Base-by-base conservation (phyloP, 1,140 invertebrate species). In the Megalopta genalis region DNA sequence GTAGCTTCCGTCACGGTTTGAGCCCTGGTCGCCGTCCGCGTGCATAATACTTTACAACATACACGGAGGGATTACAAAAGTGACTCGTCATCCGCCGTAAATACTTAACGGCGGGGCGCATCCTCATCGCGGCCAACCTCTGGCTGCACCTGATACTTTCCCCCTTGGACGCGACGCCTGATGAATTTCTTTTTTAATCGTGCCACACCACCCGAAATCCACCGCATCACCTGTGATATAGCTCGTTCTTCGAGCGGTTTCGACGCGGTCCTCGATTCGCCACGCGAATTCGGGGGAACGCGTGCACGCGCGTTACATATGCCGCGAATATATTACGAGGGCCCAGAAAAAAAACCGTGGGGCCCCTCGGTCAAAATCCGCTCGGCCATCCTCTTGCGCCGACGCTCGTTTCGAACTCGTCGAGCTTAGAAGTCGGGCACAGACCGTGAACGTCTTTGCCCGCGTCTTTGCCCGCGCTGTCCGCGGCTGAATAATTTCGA, bases 71-170 rank as follows among this genome's bases (percentile, higher is more conserved):
- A 88, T 87, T 87, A 80, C 69, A 89, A 90, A 90, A 90, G 82
- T 88, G 90, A 86, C 87, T 82, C 89, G 90, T 90, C 90, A 90
- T 90, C 76, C 85, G 78, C 79, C 80, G 77, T 87, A 86, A 87
- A 87, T 87, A 86, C 85, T 86, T 84, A 84, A 87, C 84, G 85
- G 81, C 84, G 77, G 81, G 67, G 78, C 69, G 84, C 85, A 83
- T 67, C 78, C 67, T 77, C 74, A 49, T 77, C 85, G 65, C 73
- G 46, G 70, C n/a, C 39, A 74, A 78, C 60, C 83, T 80, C 46
- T 60, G 57, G 60, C 76, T 87, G 85, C 87, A 88, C 87, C 87
- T 88, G 87, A 88, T 87, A 88, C 87, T 85, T 87, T 83, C 84
- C 70, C 77, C 74, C 59, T 14, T 14, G 59, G 25, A 6, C 37